A percentile compares a stretch with the other conserved stretches of the same genome.
phyloP scores from a whole-genome alignment of 2,797 vertebrate genomes.

The Glyptemys insculpta region DNA sequence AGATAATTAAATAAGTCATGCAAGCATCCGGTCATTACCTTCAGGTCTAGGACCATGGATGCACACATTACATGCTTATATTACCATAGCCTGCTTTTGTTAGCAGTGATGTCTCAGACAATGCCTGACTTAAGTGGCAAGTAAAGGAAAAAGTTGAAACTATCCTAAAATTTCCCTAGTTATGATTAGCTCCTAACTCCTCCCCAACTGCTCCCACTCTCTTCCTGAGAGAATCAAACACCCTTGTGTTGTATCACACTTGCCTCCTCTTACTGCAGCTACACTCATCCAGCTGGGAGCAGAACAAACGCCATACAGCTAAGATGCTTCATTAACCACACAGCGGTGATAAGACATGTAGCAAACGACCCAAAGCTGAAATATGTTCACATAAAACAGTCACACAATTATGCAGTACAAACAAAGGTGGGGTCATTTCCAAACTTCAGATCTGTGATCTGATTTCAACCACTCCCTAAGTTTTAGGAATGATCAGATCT shows the following conservation, averaged over 20 bases:
- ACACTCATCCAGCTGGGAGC: neutral
- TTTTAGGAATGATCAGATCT: too few species aligned
- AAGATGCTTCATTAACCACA: neutral
- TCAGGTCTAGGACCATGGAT: neutral
- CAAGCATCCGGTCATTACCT: neutral
- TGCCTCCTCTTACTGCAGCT: neutral
- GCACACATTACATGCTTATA: too few species aligned
- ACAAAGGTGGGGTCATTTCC: neutral
- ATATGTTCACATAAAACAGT: neutral
- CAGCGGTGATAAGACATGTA: neutral
- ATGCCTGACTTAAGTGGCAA: neutral
- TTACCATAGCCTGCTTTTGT: too few species aligned
- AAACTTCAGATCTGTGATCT: neutral
- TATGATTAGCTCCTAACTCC: neutral
- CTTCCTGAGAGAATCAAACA: neutral
- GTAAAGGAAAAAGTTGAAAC: neutral
- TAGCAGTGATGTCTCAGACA: neutral
- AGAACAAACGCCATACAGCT: neutral
- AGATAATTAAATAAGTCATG: neutral
- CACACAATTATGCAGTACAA: neutral
- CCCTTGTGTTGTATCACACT: neutral
- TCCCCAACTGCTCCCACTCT: neutral
- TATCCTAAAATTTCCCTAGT: neutral
- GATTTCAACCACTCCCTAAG: too few species aligned
- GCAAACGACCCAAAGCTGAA: neutral